Conservation (phyloP, 2,797 vertebrate species). For the Saxicola maurus region DNA sequence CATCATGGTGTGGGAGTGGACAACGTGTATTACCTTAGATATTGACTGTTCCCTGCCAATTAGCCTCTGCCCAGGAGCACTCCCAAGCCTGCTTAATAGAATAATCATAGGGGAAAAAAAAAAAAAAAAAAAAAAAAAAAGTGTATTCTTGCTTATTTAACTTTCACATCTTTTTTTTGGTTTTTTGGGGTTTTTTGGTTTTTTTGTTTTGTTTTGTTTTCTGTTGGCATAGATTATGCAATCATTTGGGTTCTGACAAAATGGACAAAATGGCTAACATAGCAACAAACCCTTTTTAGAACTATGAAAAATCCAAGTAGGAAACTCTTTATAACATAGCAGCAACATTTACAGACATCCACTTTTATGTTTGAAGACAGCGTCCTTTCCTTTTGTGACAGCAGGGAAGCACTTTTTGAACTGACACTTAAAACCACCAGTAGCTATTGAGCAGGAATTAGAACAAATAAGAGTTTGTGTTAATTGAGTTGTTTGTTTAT, state of each 20-base stretch:
- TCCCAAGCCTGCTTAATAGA: neutral
- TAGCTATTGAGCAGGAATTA: neutral
- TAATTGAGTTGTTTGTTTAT: neutral
- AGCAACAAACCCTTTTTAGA: neutral
- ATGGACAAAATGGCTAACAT: neutral
- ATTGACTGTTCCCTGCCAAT: neutral
- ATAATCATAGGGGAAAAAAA: no score
- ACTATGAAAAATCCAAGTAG: neutral
- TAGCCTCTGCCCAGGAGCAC: neutral
- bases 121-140: no score
- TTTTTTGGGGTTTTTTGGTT: no score
- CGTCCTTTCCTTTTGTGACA: neutral
- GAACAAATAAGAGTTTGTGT: neutral
- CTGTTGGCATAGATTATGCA: neutral
- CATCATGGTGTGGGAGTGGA: neutral
- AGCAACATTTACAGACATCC: neutral
- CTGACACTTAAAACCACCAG: neutral
- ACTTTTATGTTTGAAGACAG: neutral
- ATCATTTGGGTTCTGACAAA: neutral
- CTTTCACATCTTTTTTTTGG: neutral
- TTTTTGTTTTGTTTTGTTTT: neutral
- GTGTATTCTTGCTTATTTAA: neutral
- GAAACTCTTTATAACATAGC: neutral
- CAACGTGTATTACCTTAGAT: neutral
- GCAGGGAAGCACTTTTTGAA: neutral